Evolutionary conservation across 2,888 invertebrate species (phyloP).

Genomic region (Proisotoma minuta): DNA sequence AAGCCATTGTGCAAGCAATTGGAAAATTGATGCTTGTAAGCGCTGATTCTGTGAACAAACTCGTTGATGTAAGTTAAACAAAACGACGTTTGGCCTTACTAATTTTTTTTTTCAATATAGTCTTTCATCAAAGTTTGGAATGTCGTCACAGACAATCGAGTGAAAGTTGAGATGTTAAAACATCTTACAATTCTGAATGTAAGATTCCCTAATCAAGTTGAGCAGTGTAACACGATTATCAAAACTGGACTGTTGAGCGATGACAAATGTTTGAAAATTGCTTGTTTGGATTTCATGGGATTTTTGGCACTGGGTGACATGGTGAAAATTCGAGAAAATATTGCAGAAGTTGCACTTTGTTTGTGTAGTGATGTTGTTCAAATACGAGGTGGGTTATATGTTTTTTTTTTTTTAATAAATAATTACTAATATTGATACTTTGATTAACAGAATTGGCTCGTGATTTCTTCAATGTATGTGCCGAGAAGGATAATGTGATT

Average conservation of each 20-base stretch:
- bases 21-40: slow-evolving; percentile 42
- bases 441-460: slow-evolving; percentile 34
- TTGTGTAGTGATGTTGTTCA: slow-evolving; percentile 29
- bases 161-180: slow-evolving; percentile 40
- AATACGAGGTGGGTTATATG: slow-evolving; percentile 28
- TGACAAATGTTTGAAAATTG: slow-evolving; percentile 31
- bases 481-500: slow-evolving; percentile 42
- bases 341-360: slow-evolving; percentile 38
- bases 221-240: slow-evolving; percentile 36
- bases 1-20: slow-evolving; percentile 36
- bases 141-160: slow-evolving; percentile 24
- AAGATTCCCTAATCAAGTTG: slow-evolving; percentile 46
- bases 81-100: neutral
- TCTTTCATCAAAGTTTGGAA: slow-evolving; percentile 32
- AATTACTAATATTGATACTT: neutral
- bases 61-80: slow-evolving; percentile 1
- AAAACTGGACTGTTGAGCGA: neutral
- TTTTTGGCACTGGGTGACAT: slow-evolving; percentile 43
- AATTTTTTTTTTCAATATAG: too few relatives aligned
- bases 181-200: slow-evolving; percentile 36
- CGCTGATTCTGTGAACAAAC: slow-evolving; percentile 26
- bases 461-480: slow-evolving; percentile 42
- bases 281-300: slow-evolving; percentile 43
- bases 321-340: slow-evolving; percentile 39
- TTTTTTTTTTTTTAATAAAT: neutral